Evolutionary conservation across 1,140 invertebrate genomes (phyloP).

Genomic region (Lepidurus couesii): DNA sequence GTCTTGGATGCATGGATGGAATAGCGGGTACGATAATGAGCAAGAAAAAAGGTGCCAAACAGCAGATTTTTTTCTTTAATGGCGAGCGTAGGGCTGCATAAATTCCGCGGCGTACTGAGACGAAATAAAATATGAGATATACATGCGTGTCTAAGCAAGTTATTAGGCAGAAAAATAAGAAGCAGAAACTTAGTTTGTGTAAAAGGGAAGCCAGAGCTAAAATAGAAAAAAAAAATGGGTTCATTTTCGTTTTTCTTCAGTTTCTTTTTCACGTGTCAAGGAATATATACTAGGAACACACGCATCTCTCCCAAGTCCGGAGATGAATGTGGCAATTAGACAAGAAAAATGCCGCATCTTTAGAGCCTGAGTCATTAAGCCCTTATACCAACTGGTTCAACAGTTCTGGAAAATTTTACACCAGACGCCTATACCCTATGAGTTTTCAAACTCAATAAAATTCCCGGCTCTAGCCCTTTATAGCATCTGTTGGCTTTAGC

Average conservation of each 20-base stretch:
- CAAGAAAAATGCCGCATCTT: neutral
- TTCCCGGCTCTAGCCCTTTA: neutral
- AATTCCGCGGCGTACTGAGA: neutral
- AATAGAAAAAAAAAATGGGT: slow-evolving; percentile 10
- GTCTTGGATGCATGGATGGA: neutral
- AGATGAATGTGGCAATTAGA: slow-evolving; percentile 14
- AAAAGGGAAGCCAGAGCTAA: neutral
- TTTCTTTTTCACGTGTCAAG: too few species aligned
- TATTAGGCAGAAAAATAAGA: neutral
- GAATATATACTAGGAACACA: neutral
- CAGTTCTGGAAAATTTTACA: neutral
- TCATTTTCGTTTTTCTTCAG: neutral
- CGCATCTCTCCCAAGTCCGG: neutral
- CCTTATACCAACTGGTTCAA: neutral
- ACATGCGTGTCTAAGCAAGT: neutral
- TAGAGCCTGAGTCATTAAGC: neutral
- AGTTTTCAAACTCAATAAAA: neutral
- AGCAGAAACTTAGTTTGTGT: neutral
- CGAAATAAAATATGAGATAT: neutral
- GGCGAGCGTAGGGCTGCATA: neutral
- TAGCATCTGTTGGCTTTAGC: neutral
- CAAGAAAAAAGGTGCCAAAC: neutral
- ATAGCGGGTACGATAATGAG: neutral
- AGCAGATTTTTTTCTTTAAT: neutral
- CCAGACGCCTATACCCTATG: neutral